phyloP scores from a whole-genome alignment of 1,140 invertebrate species.

The Coelopa frigida region DNA sequence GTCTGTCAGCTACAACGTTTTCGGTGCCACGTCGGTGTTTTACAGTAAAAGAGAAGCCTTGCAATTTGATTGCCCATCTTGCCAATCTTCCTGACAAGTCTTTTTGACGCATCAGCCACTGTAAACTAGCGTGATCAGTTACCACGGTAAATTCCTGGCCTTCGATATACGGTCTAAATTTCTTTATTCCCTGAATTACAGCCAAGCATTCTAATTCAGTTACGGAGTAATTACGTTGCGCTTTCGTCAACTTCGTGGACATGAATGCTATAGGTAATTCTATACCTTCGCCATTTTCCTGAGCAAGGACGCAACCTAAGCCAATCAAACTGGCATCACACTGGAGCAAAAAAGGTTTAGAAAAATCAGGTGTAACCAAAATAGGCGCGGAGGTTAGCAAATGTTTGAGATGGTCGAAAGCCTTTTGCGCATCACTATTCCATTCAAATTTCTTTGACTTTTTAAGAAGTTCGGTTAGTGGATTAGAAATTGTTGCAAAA shows the following conservation, averaged over 20 bases:
- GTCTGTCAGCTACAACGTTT: slow-evolving; percentile 17
- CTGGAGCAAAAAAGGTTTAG: slow-evolving; percentile 29
- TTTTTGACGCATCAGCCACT: slow-evolving; percentile 19
- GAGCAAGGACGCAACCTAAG: slow-evolving; percentile 32
- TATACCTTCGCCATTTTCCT: slow-evolving; percentile 19
- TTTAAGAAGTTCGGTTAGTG: slow-evolving; percentile 8
- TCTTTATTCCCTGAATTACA: slow-evolving; percentile 39
- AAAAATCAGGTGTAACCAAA: slow-evolving; percentile 28
- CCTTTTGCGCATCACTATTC: slow-evolving; percentile 23
- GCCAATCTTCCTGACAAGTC: slow-evolving; percentile 25
- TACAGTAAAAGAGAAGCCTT: slow-evolving; percentile 22
- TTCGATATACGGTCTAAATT: slow-evolving; percentile 44
- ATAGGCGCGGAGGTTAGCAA: slow-evolving; percentile 31
- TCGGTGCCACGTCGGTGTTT: slow-evolving; percentile 25
- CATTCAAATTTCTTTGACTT: slow-evolving; percentile 16
- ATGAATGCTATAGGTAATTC: slow-evolving; percentile 32
- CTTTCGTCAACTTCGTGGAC: slow-evolving; percentile 18
- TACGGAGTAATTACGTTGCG: slow-evolving; percentile 17
- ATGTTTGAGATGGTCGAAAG: slow-evolving; percentile 31
- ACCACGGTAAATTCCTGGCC: slow-evolving; percentile 37
- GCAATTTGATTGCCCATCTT: slow-evolving; percentile 25
- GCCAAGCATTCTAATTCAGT: slow-evolving; percentile 45
- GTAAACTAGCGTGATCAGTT: slow-evolving; percentile 24
- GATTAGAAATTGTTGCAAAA: slow-evolving; percentile 7
- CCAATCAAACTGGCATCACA: slow-evolving; percentile 38